Percentiles rank a stretch among this genome's conserved stretches.
phyloP scores from a whole-genome alignment of 2,888 invertebrate species.

The Eremobia ochroleuca region DNA sequence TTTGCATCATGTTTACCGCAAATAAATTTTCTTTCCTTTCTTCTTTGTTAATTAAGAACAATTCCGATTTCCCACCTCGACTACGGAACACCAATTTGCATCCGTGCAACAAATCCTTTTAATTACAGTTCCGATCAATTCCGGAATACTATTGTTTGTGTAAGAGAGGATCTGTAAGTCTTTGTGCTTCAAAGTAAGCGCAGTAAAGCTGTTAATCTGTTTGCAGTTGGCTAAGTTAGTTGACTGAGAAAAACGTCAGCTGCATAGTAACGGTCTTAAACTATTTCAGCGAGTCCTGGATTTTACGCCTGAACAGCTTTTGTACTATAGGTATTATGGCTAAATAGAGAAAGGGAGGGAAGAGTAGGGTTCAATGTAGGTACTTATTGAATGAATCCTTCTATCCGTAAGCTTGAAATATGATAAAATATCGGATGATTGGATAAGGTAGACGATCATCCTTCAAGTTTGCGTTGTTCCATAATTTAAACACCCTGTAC shows the following conservation, averaged over 20 bases:
- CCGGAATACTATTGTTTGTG: slow-evolving; percentile 15
- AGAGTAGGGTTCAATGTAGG: not conserved
- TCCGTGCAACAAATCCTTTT: slow-evolving; percentile 2
- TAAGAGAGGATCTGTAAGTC: slow-evolving; percentile 3
- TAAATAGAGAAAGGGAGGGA: not conserved
- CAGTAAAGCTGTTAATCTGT: slow-evolving; percentile 30
- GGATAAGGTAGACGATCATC: not conserved
- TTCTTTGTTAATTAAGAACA: not conserved
- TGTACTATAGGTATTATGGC: not conserved
- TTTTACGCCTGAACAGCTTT: not conserved
- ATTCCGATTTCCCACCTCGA: not conserved
- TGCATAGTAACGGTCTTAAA: slow-evolving; percentile 10
- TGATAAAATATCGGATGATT: not conserved
- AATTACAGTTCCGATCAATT: slow-evolving; percentile 33
- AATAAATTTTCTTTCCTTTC: not conserved
- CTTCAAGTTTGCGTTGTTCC: not conserved
- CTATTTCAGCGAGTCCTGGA: not conserved
- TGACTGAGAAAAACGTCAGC: slow-evolving; percentile 16
- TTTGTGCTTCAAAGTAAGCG: slow-evolving; percentile 10
- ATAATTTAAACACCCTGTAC: too few species aligned
- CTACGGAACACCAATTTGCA: not conserved
- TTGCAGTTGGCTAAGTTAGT: slow-evolving; percentile 8
- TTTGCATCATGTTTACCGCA: not conserved
- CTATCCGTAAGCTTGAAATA: not conserved
- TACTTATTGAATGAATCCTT: not conserved